Base-by-base conservation (phyloP, 2,888 invertebrate genomes). In the Schizaphis graminum region DNA sequence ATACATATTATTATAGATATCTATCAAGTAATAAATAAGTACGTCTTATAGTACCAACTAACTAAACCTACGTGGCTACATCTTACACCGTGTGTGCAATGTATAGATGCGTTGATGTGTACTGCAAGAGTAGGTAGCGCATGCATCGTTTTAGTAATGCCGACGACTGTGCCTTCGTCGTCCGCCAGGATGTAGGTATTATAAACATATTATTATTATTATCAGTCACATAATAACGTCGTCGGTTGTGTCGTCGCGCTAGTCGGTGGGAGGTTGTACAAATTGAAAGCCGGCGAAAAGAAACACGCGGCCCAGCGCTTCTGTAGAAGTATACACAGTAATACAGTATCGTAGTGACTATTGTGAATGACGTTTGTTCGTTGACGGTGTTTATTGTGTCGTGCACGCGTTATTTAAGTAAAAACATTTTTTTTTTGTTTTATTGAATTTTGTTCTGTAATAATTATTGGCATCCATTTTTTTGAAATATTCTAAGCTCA, bases 261-360 rank as follows among this genome's bases (percentile, higher is more conserved):
- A 1, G 57, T 44, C 44, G n/a, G 91, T 91, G 91, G 86, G 91
- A 91, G 91, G 91, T 91, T 57, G 56, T 47, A 56, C 0, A 47
- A 53, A 91, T 57, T 28, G 91, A 86, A 57, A 86, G 85, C 91
- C 91, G 91, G 44, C 85, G 24, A 41, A 35, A 41, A 41, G 41
- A 35, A 53, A 56, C 91, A 91, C 91, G 91, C 91, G 85, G 84
- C 21, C 57, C 91, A 57, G 47, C 57, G 57, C 11, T 11, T 91
- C 56, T 11, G n/a, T 56, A n/a, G n/a, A 10, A 90, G 41, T 67
- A n/a, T 67, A 8, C 44, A 41, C 41, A n/a, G n/a, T n/a, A n/a
- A n/a, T n/a, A n/a, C n/a, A 26, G 44, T 44, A 77, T 35, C 77
- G 8, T 8, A 28, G 77, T 77, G 77, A 77, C 77, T 77, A 7